Percentiles rank a stretch among this genome's conserved stretches.
Evolutionary conservation across 1,140 invertebrate genomes (phyloP).

Genomic region (Chionoecetes opilio): DNA sequence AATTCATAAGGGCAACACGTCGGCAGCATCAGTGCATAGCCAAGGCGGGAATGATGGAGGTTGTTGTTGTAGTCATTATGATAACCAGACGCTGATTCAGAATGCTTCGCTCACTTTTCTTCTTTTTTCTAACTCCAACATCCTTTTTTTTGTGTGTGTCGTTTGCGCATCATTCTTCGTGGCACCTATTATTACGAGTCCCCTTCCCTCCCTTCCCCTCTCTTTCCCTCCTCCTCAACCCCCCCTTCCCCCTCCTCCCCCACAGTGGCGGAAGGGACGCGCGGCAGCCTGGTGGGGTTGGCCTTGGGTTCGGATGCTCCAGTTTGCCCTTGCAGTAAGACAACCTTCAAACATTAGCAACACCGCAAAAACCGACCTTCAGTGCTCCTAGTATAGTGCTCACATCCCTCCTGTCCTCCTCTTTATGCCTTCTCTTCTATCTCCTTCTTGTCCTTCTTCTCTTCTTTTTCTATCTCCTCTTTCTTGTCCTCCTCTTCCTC

Average conservation of each 20-base stretch:
- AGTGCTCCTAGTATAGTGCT: neutral
- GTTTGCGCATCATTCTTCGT: neutral
- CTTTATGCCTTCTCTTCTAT: too few relatives aligned
- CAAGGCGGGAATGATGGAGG: too few relatives aligned
- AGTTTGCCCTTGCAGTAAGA: conserved; percentile 8
- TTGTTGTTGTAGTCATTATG: too few relatives aligned
- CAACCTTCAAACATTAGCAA: neutral
- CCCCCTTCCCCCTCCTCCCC: neutral
- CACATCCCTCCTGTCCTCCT: neutral
- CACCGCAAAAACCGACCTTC: neutral
- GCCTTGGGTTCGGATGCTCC: conserved; percentile 14
- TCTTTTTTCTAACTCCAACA: too few relatives aligned
- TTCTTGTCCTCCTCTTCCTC: too few relatives aligned
- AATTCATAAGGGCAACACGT: too few relatives aligned
- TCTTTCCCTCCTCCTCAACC: neutral
- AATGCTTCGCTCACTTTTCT: neutral
- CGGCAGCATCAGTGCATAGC: neutral
- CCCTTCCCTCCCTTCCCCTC: neutral
- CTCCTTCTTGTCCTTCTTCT: neutral
- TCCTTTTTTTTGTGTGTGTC: neutral
- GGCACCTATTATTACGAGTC: neutral
- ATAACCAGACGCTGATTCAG: too few relatives aligned
- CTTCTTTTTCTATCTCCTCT: too few relatives aligned
- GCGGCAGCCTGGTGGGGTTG: neutral
- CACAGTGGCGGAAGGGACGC: neutral